Evolutionary conservation across 1,140 invertebrate species (phyloP), one percentile per base, ranked within the genome.

Genomic region (Drosophila serrata): DNA sequence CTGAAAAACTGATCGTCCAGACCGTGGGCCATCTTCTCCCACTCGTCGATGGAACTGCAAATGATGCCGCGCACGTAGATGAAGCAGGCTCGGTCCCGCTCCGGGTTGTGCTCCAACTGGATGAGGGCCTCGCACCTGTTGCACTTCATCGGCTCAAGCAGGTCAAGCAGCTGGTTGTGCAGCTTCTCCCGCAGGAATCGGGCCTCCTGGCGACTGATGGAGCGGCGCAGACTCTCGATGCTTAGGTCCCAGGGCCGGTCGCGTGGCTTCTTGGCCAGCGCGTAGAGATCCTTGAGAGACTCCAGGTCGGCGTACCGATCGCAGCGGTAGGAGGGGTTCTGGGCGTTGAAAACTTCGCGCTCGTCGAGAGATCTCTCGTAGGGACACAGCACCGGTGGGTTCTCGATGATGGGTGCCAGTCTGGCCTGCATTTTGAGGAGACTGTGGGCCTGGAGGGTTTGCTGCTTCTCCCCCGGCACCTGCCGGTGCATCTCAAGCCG

Each of bases 1-100:
- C 77, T 87, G 22, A 70, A 78, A 15, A 64, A 88, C 29, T 82
- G 80, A 2, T 88, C 43, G 13, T 60, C 69, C 33, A 88, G 29
- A 0, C 13, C 56, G 0, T 69, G 17, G 11, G 61, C 37, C 51
- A 88, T 37, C 1, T 57, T 59, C 55, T 91, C 78, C 86, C 86
- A 92, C 4, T 82, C 79, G 19, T 92, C 90, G 17, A 92, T 59
- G 19, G 49, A 42, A 19, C 55, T 75, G 15, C 65, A 65, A 9
- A 92, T 57, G 6, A 78, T 57, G 13, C 90, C 91, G 6, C 79
- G 68, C 17, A 91, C 90, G 59, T 82, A 92, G 4, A 92, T 59
- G 7, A 79, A 77, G 11, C 82, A 61, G 1, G 81, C 13, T 1
- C 79, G 82, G 1, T 90, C 49, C 46, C 59, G 73, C 22, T 82